These are phyloP conservation scores for Danio jaintianensis DNA, from an alignment of 2,797 vertebrate genomes.

Conservation along the genomic window DNA sequence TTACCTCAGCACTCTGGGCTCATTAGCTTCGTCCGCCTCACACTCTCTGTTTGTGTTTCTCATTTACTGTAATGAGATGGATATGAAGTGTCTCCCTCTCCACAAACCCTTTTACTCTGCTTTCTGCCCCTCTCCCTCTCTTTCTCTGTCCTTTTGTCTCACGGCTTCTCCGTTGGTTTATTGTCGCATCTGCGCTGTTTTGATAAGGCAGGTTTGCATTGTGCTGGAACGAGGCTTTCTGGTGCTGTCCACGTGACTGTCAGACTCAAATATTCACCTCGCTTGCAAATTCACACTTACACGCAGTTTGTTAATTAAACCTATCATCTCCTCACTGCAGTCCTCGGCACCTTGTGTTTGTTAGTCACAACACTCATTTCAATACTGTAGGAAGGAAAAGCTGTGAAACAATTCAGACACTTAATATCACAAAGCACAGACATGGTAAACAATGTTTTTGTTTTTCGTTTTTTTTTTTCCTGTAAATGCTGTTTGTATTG, in stretches of 20 bases:
- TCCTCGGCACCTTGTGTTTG: neutral
- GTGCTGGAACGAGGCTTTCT: conserved; percentile 7
- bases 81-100: conserved; percentile 47
- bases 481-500: conserved; percentile 13
- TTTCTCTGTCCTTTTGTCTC: conserved; percentile 25
- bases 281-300: conserved; percentile 36
- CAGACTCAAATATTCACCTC: conserved; percentile 20
- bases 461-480: conserved; percentile 16
- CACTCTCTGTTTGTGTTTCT: conserved; percentile 53
- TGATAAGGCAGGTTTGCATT: conserved; percentile 35
- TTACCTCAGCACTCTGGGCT: conserved; percentile 51
- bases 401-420: conserved; percentile 6
- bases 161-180: conserved; percentile 11
- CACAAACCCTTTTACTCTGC: conserved; percentile 12
- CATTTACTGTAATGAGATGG: conserved; percentile 54
- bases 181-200: conserved; percentile 23
- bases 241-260: neutral
- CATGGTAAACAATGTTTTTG: neutral
- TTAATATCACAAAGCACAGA: conserved; percentile 17
- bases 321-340: neutral
- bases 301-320: conserved; percentile 45
- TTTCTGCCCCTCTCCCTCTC: conserved; percentile 6
- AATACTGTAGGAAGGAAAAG: conserved; percentile 4
- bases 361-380: neutral
- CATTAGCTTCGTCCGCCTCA: conserved; percentile 53